Conservation (phyloP, 2,113 vertebrate species). For the Oryzias melastigma region DNA sequence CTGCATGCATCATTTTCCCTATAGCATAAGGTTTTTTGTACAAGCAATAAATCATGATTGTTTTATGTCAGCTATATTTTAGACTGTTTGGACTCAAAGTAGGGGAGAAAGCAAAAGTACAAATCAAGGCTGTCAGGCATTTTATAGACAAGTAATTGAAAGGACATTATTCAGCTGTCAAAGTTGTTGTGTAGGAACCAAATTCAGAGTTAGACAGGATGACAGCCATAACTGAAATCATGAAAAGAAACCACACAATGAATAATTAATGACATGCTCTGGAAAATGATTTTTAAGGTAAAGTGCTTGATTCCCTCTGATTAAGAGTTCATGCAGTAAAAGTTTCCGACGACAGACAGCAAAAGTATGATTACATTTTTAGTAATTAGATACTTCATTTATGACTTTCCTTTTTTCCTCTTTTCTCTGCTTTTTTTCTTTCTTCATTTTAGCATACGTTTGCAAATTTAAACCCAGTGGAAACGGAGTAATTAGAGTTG, state of each 20-base stretch:
- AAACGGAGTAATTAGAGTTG: slow-evolving; percentile 41
- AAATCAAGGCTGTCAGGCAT: slow-evolving; percentile 45
- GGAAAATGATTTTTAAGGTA: slow-evolving; percentile 6
- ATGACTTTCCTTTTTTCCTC: not conserved
- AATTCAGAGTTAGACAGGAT: slow-evolving; percentile 36
- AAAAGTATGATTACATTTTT: slow-evolving; percentile 1
- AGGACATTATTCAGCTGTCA: slow-evolving; percentile 52
- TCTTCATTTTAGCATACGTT: slow-evolving; percentile 14
- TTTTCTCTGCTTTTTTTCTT: not conserved
- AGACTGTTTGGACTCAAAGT: slow-evolving; percentile 7
- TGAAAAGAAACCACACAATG: slow-evolving; percentile 24
- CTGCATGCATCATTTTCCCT: slow-evolving; percentile 15
- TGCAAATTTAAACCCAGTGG: slow-evolving; percentile 36
- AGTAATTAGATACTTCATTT: not conserved
- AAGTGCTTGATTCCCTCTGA: not conserved
- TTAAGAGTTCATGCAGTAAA: not conserved
- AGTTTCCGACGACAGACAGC: not conserved
- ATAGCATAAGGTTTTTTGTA: slow-evolving; percentile 2
- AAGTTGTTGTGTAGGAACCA: slow-evolving; percentile 15
- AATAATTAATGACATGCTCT: slow-evolving; percentile 23
- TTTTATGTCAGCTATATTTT: slow-evolving; percentile 31
- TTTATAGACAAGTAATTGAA: slow-evolving; percentile 42
- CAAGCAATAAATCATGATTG: slow-evolving; percentile 4
- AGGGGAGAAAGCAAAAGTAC: slow-evolving; percentile 1
- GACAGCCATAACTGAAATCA: slow-evolving; percentile 31